Percentiles rank a stretch among this genome's conserved stretches.
Evolutionary conservation across 2,888 invertebrate genomes (phyloP).

Genomic region (Mesodorylaimus sp.): DNA sequence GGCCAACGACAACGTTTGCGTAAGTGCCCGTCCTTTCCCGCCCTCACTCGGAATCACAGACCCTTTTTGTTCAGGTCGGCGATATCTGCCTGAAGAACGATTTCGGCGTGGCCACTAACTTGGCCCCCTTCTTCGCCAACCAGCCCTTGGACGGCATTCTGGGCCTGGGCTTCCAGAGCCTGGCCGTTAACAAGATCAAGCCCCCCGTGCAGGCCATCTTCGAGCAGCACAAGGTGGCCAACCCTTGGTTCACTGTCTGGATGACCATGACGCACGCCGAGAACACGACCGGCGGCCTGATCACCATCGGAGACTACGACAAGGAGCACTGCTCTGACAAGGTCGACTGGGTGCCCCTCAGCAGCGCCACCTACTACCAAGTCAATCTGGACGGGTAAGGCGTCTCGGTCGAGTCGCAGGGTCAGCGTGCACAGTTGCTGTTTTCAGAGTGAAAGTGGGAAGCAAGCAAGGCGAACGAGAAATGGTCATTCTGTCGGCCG

Average conservation of each 20-base stretch:
- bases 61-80: conserved; percentile 32
- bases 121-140: conserved; percentile 38
- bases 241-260: conserved; percentile 16
- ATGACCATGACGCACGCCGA: conserved; percentile 8
- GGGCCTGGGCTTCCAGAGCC: conserved; percentile 34
- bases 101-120: conserved; percentile 30
- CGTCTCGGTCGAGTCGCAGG: conserved; percentile 13
- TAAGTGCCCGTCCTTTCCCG: no score
- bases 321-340: neutral
- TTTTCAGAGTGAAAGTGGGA: no score
- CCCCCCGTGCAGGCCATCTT: conserved; percentile 35
- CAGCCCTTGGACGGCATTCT: conserved; percentile 30
- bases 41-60: no score
- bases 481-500: no score
- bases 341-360: conserved; percentile 10
- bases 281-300: no score
- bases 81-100: conserved; percentile 30
- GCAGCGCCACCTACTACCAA: conserved; percentile 5
- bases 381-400: conserved; percentile 10
- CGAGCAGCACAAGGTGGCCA: no score
- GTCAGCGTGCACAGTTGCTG: conserved; percentile 17
- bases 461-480: no score
- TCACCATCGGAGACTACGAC: no score
- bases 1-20: no score
- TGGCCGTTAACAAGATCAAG: conserved; percentile 34